These are phyloP conservation scores for Odontamblyopus lacepedii DNA, from an alignment of 2,797 vertebrate species.

Conservation along the genomic window DNA sequence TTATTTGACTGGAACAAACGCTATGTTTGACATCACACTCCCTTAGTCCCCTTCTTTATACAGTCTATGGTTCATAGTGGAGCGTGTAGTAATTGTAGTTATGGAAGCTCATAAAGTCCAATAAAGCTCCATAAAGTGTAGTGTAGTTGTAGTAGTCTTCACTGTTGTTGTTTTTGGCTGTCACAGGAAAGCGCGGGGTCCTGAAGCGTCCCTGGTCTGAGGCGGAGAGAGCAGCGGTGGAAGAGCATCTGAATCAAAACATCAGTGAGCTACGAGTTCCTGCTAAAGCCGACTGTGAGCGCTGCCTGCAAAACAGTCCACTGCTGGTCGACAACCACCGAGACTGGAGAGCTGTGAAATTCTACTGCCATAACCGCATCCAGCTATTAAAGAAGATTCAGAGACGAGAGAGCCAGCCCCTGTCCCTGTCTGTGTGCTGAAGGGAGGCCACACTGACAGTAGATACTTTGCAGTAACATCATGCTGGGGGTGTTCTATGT, in stretches of 20 bases:
- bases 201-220: conserved; percentile 84
- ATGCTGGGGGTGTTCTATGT: too few species aligned
- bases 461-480: too few species aligned
- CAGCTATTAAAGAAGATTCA: conserved; percentile 83
- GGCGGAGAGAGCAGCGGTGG: conserved; percentile 79
- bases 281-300: conserved; percentile 83
- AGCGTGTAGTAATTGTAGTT: not conserved
- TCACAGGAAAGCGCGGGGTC: conserved; percentile 79
- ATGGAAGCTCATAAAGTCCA: not conserved
- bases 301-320: conserved; percentile 81
- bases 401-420: conserved; percentile 65
- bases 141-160: not conserved
- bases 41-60: too few species aligned
- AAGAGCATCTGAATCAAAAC: conserved; percentile 80
- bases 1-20: too few species aligned
- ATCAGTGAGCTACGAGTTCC: conserved; percentile 81
- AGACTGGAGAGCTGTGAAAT: conserved; percentile 84
- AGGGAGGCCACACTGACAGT: not conserved
- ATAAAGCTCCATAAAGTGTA: too few species aligned
- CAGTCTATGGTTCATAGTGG: not conserved
- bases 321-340: conserved; percentile 81
- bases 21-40: too few species aligned
- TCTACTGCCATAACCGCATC: conserved; percentile 86
- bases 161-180: conserved; percentile 5
- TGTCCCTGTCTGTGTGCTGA: conserved; percentile 70